These are phyloP conservation scores for Tribolium madens DNA, from an alignment of 1,140 invertebrate species.

Conservation along the genomic window DNA sequence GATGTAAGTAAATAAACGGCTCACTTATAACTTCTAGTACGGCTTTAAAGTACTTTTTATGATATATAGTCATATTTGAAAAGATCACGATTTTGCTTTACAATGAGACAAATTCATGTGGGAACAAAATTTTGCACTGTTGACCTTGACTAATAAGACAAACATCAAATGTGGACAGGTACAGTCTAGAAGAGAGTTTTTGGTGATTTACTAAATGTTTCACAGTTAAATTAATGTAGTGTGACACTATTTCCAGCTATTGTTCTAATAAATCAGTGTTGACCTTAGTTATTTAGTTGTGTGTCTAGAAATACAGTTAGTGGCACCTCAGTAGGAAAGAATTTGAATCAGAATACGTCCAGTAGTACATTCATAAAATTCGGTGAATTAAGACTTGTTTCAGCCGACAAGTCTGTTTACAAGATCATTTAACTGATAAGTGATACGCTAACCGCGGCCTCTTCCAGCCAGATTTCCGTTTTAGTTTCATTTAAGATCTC, in stretches of 20 bases:
- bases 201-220: not conserved
- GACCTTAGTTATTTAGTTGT: not conserved
- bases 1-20: constrained; percentile 43
- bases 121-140: constrained; percentile 26
- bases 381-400: not conserved
- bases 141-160: constrained; percentile 31
- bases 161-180: not conserved
- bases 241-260: not conserved
- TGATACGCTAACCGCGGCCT: not conserved
- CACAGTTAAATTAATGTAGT: not conserved
- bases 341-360: not conserved
- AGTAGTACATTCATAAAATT: not conserved
- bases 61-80: constrained; percentile 35
- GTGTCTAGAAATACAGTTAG: not conserved
- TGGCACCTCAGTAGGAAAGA: not conserved
- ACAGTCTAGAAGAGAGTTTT: not conserved
- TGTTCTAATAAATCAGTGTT: no score
- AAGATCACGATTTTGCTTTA: constrained; percentile 34
- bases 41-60: constrained; percentile 19
- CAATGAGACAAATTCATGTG: constrained; percentile 31
- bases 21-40: constrained; percentile 36
- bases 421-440: not conserved
- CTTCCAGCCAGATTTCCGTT: not conserved
- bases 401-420: not conserved
- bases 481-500: not conserved